Evolutionary conservation across 2,113 vertebrate species (phyloP).

Genomic region (Carettochelys insculpta): DNA sequence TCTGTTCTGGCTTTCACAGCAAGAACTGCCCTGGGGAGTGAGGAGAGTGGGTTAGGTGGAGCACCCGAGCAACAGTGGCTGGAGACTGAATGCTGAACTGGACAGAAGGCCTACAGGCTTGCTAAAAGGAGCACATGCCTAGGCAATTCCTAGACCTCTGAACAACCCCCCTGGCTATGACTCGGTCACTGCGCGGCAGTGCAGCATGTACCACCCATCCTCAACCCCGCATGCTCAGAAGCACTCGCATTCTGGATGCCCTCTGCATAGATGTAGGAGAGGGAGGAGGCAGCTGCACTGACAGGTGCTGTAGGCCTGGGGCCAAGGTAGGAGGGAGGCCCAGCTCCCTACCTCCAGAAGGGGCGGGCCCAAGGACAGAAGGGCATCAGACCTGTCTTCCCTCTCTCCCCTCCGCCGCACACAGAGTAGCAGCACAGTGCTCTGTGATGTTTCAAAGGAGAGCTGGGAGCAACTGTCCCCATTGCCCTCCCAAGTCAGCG

Average conservation of each 20-base stretch:
- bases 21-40: accelerated
- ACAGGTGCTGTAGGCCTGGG: too few relatives aligned
- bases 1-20: not conserved
- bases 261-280: not conserved
- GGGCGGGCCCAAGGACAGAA: too few relatives aligned
- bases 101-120: not conserved
- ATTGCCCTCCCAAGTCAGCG: too few relatives aligned
- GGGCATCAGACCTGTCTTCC: too few relatives aligned
- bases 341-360: too few relatives aligned
- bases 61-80: not conserved
- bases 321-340: too few relatives aligned
- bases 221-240: not conserved
- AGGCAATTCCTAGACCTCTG: not conserved
- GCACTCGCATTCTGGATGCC: accelerated
- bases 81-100: not conserved
- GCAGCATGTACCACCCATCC: not conserved
- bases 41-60: not conserved
- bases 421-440: too few relatives aligned
- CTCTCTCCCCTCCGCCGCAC: too few relatives aligned
- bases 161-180: not conserved
- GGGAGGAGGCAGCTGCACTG: too few relatives aligned
- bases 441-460: too few relatives aligned
- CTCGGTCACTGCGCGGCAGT: not conserved
- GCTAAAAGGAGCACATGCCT: not conserved
- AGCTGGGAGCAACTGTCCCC: too few relatives aligned